Conservation (phyloP, 2,113 vertebrate genomes). For the Neotoma lepida region DNA sequence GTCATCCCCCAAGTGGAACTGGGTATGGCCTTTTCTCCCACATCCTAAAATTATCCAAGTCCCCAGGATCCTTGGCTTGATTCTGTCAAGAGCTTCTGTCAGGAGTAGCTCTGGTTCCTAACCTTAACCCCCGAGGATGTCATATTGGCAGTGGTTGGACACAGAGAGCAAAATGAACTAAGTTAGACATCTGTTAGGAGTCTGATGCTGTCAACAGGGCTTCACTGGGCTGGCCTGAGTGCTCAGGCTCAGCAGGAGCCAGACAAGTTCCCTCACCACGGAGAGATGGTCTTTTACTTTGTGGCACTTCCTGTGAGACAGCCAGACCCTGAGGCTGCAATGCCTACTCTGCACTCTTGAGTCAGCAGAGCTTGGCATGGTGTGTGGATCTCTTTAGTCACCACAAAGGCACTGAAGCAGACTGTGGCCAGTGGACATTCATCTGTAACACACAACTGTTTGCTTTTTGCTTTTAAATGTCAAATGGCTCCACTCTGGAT, state of each 20-base stretch:
- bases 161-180: constrained; percentile 5
- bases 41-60: constrained; percentile 36
- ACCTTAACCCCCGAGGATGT: constrained; percentile 54
- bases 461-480: not conserved
- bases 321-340: not conserved
- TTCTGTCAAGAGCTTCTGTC: constrained; percentile 62
- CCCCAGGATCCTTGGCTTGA: constrained; percentile 50
- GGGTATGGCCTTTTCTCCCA: not conserved
- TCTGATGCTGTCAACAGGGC: constrained; percentile 15
- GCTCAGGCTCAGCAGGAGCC: not conserved
- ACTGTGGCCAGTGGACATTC: too few relatives aligned
- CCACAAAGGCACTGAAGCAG: not conserved
- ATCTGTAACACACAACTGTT: not conserved
- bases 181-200: constrained; percentile 46
- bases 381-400: not conserved
- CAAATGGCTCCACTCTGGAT: not conserved
- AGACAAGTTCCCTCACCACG: not conserved
- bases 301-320: not conserved
- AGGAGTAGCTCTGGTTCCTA: constrained; percentile 48
- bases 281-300: not conserved
- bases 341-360: not conserved
- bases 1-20: not conserved
- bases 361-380: not conserved
- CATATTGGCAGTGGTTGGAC: constrained; percentile 57
- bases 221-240: constrained; percentile 5